phyloP scores from a whole-genome alignment of 2,888 invertebrate species.

The Onthophagus sagittarius region DNA sequence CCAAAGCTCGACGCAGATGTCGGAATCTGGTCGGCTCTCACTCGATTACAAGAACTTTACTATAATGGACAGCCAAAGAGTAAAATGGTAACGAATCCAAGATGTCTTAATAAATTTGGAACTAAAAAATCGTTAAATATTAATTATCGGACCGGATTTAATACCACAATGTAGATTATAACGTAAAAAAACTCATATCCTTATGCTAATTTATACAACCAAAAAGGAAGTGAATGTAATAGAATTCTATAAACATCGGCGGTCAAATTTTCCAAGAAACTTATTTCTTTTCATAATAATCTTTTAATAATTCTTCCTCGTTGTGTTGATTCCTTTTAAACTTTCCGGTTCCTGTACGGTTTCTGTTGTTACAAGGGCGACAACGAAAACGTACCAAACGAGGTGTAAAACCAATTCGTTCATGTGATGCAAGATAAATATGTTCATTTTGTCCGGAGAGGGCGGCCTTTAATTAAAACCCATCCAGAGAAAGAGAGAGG shows the following conservation, averaged over 20 bases:
- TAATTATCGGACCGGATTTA: neutral
- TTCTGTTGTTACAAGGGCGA: too few species aligned
- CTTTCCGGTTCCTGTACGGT: neutral
- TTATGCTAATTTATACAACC: neutral
- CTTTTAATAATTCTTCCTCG: neutral
- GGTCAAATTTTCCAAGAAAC: neutral
- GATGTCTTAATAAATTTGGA: neutral
- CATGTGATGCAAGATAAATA: constrained; percentile 32
- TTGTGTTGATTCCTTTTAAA: neutral
- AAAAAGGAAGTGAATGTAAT: neutral
- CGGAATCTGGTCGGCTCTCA: constrained; percentile 38
- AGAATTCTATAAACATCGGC: neutral
- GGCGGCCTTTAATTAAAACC: constrained; percentile 45
- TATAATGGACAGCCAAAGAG: neutral
- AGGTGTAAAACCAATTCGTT: constrained; percentile 23
- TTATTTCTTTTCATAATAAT: neutral
- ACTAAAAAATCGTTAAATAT: neutral
- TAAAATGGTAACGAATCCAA: neutral
- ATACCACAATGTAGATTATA: neutral
- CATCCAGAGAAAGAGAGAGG: constrained; percentile 24
- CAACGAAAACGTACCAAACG: constrained; percentile 14
- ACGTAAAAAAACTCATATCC: neutral
- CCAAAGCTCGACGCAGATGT: constrained; percentile 33
- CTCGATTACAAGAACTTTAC: constrained; percentile 9
- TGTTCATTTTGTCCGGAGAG: constrained; percentile 34